phyloP scores from a whole-genome alignment of 2,888 invertebrate species.

The Lycia hirtaria region DNA sequence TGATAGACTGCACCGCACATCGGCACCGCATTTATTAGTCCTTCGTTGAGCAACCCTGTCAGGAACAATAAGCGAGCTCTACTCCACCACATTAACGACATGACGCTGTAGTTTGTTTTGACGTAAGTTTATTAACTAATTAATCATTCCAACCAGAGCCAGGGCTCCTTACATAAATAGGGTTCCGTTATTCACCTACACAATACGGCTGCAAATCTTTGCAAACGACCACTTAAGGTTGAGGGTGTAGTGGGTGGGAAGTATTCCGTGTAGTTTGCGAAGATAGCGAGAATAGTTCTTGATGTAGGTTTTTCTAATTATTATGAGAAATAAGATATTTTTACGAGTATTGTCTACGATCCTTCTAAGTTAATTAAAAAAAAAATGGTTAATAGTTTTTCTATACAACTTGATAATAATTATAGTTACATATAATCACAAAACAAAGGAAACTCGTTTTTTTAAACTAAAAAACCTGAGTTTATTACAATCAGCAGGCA shows the following conservation, averaged over 20 bases:
- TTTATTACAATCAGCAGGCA: too few relatives aligned
- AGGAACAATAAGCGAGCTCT: neutral
- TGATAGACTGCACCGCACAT: too few relatives aligned
- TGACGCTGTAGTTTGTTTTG: constrained; percentile 44
- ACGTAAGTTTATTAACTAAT: constrained; percentile 40
- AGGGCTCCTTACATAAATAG: too few relatives aligned
- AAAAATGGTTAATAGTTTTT: neutral
- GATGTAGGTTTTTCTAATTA: too few relatives aligned
- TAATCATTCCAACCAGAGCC: constrained; percentile 49
- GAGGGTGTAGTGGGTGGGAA: constrained; percentile 21
- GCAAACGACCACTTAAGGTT: constrained; percentile 30
- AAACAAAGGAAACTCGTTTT: too few relatives aligned
- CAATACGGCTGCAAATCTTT: constrained; percentile 40
- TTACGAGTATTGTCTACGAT: too few relatives aligned
- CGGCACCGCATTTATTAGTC: neutral
- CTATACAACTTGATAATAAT: neutral
- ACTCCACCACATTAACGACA: constrained; percentile 4
- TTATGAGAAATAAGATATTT: too few relatives aligned
- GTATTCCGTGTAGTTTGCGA: neutral
- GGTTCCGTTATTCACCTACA: constrained; percentile 35
- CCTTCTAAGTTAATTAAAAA: too few relatives aligned
- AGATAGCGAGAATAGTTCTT: too few relatives aligned
- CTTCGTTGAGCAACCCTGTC: neutral
- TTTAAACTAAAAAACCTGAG: neutral
- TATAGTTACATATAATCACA: neutral